Conservation (phyloP, 2,888 invertebrate species). For the Meganola albula region DNA sequence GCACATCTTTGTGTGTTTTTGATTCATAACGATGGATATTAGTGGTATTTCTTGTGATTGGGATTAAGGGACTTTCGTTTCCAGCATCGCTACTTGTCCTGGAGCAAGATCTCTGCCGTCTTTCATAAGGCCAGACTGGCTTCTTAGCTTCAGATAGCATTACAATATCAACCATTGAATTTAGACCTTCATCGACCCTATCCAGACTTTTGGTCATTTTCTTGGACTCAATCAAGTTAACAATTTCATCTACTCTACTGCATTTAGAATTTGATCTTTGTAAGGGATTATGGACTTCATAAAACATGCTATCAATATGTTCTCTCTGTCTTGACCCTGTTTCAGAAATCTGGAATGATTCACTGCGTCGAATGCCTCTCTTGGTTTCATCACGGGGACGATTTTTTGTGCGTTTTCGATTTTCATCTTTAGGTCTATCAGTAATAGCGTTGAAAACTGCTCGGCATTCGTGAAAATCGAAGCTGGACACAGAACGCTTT, state of each 20-base stretch:
- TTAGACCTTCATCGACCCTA: constrained; percentile 84
- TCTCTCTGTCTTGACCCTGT: constrained; percentile 66
- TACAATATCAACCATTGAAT: constrained; percentile 84
- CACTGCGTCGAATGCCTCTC: constrained; percentile 65
- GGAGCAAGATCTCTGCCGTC: constrained; percentile 60
- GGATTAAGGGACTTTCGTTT: constrained; percentile 56
- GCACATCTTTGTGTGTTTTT: constrained; percentile 47
- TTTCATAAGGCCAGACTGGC: constrained; percentile 60
- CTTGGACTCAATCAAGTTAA: constrained; percentile 78
- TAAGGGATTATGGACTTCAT: constrained; percentile 58
- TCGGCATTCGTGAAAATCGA: constrained; percentile 73
- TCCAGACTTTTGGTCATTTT: constrained; percentile 86
- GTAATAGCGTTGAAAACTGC: constrained; percentile 77
- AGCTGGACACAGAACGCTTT: constrained; percentile 52
- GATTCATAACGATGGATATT: constrained; percentile 43
- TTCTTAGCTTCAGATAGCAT: constrained; percentile 77
- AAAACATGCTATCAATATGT: constrained; percentile 79
- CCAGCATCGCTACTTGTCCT: constrained; percentile 60
- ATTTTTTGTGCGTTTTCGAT: constrained; percentile 52
- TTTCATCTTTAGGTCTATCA: constrained; percentile 66
- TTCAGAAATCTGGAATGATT: constrained; percentile 69
- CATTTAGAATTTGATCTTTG: constrained; percentile 57
- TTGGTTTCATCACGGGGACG: constrained; percentile 58
- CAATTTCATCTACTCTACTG: constrained; percentile 67
- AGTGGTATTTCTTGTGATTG: constrained; percentile 48